Evolutionary conservation across 2,888 invertebrate species (phyloP).

Genomic region (Stenolophus ochropezus): DNA sequence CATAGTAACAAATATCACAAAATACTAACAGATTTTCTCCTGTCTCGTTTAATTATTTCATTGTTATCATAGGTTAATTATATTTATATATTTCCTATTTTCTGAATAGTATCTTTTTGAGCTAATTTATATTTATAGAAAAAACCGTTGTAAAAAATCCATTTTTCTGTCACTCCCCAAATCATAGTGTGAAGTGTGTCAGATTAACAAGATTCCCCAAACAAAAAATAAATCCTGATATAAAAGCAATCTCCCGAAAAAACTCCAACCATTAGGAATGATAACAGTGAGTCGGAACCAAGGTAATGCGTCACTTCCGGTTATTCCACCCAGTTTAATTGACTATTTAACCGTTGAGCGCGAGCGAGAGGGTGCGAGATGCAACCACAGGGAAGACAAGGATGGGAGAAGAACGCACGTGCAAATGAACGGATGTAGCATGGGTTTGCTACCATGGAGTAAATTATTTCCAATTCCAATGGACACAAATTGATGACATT

Average conservation of each 20-base stretch:
- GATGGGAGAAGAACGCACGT: constrained; percentile 12
- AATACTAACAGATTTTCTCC: too few species aligned
- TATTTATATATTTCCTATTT: too few species aligned
- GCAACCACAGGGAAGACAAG: not conserved
- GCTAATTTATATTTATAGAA: too few species aligned
- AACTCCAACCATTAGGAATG: constrained; percentile 29
- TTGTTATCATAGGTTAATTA: too few species aligned
- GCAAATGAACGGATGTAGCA: constrained; percentile 41
- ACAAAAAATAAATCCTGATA: constrained; percentile 15
- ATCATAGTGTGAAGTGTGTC: constrained; percentile 6
- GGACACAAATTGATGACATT: not conserved
- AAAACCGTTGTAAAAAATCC: too few species aligned
- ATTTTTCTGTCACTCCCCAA: too few species aligned
- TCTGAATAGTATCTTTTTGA: too few species aligned
- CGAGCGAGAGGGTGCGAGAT: constrained; percentile 47
- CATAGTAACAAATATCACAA: too few species aligned
- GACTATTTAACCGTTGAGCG: constrained; percentile 61
- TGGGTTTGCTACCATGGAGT: not conserved
- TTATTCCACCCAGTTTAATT: constrained; percentile 65
- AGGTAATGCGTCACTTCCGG: constrained; percentile 65
- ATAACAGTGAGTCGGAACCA: constrained; percentile 62
- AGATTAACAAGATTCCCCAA: not conserved
- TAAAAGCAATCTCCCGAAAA: constrained; percentile 25
- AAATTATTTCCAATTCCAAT: not conserved
- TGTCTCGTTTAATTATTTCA: too few species aligned